Evolutionary conservation across 2,113 vertebrate genomes (phyloP), one percentile per base, ranked within the genome.

Genomic region (Ellobius talpinus): DNA sequence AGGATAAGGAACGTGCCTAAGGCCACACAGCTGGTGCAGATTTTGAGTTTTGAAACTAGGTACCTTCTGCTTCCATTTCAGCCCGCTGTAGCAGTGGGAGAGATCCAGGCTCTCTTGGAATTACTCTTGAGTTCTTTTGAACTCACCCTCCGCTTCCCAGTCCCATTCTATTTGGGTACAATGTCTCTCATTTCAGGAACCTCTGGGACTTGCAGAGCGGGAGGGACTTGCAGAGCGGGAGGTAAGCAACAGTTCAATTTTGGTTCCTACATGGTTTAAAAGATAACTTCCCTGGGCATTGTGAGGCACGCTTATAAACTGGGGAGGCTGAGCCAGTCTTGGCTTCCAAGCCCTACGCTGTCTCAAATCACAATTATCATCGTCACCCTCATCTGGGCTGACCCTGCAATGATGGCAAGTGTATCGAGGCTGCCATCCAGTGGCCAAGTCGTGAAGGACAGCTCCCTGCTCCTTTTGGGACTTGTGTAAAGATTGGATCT

Each of bases 401-500:
- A 47, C 17, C 63, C 23, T n/a, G 50, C 7, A 7, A 19, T 42
- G 26, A 50, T n/a, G 39, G 61, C 10, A 23, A 77, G 61, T 33
- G 73, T 23, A 39, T 86, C 52, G 42, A 74, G 0, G 13, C 77
- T 79, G 94, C 93, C 97, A 65, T 78, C 94, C 17, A 70, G 81
- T 87, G 96, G 95, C 61, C 68, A 31, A 45, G 5, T 39, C 26
- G 3, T 45, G 16, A 94, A 89, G 55, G 47, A 76, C 84, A 14
- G 4, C 63, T 47, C 39, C 50, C 39, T 73, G 11, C 47, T 92
- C 21, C 29, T 24, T 23, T 19, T 0, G 14, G 45, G 39, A 45
- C 39, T n/a, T 33, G 45, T 61, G 55, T 17, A 23, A 70, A 42
- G 24, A 78, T 26, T 36, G 0, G 4, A n/a, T 47, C 89, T 73